Conservation (phyloP, 2,888 invertebrate genomes). For the Elmis aenea region DNA sequence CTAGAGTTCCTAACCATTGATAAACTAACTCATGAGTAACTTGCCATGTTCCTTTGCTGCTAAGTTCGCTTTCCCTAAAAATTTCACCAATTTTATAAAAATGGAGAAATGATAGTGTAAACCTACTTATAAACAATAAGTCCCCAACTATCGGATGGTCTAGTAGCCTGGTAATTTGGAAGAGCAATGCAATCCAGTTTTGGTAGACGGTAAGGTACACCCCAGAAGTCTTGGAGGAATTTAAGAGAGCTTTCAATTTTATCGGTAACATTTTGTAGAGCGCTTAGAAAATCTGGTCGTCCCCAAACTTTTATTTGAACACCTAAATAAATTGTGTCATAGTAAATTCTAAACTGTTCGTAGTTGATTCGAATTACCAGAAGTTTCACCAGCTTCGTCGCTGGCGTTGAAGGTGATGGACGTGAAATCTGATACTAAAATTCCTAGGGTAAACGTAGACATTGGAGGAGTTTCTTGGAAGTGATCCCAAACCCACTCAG, state of each 20-base stretch:
- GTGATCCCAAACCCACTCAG: conserved; percentile 61
- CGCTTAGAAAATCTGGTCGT: conserved; percentile 56
- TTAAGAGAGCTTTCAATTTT: conserved; percentile 56
- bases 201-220: conserved; percentile 59
- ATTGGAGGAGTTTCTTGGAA: conserved; percentile 69
- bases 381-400: conserved; percentile 23
- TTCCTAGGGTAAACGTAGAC: conserved; percentile 70
- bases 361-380: too few relatives aligned
- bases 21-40: conserved; percentile 69
- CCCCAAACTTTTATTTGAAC: conserved; percentile 59
- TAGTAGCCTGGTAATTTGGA: conserved; percentile 65
- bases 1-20: conserved; percentile 74
- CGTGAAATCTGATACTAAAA: conserved; percentile 63
- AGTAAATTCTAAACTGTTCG: too few relatives aligned
- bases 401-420: conserved; percentile 24
- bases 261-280: conserved; percentile 54
- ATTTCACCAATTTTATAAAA: too few relatives aligned
- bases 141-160: conserved; percentile 77
- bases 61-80: conserved; percentile 67
- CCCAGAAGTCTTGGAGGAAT: conserved; percentile 60
- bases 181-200: conserved; percentile 69
- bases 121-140: conserved; percentile 70
- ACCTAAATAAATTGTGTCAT: too few relatives aligned
- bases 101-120: background rate
- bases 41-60: conserved; percentile 59